Evolutionary conservation across 1,140 invertebrate species (phyloP).

Genomic region (Coelopa frigida): DNA sequence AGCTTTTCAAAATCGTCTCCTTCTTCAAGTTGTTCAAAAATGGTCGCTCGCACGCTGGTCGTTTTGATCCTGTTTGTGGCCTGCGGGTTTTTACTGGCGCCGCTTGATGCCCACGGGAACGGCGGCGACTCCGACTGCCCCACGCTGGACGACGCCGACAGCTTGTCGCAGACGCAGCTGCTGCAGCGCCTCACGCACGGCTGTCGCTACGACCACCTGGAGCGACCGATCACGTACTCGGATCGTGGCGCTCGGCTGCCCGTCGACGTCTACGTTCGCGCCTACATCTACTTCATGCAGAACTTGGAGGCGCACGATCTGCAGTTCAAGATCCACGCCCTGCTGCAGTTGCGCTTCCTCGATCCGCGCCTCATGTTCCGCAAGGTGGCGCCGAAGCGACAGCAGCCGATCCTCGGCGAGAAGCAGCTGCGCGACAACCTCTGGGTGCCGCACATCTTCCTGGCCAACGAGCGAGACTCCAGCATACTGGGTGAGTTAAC

Average conservation of each 20-base stretch:
- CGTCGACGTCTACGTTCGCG: constrained; percentile 57
- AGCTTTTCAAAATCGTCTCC: too few species aligned
- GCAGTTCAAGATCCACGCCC: constrained; percentile 74
- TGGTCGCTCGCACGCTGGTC: too few species aligned
- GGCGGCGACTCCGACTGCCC: constrained; percentile 47
- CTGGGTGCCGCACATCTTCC: constrained; percentile 75
- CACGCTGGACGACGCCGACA: constrained; percentile 49
- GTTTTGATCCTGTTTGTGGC: too few species aligned
- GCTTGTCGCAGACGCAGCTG: constrained; percentile 64
- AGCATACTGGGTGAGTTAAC: constrained; percentile 44
- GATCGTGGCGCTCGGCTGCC: constrained; percentile 44
- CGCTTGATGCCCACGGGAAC: too few species aligned
- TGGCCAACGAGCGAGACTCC: constrained; percentile 72
- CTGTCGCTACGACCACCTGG: constrained; percentile 67
- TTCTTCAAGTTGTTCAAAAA: too few species aligned
- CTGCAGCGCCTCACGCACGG: constrained; percentile 59
- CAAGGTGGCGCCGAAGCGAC: constrained; percentile 55
- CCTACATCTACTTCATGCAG: constrained; percentile 69
- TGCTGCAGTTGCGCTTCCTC: constrained; percentile 67
- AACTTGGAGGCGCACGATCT: constrained; percentile 69
- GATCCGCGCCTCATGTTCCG: constrained; percentile 61
- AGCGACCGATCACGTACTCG: constrained; percentile 51
- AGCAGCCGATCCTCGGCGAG: constrained; percentile 61
- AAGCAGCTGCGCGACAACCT: constrained; percentile 58
- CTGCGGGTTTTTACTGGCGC: too few species aligned